Evolutionary conservation across 2,113 vertebrate species (phyloP).

Genomic region (Procavia capensis): DNA sequence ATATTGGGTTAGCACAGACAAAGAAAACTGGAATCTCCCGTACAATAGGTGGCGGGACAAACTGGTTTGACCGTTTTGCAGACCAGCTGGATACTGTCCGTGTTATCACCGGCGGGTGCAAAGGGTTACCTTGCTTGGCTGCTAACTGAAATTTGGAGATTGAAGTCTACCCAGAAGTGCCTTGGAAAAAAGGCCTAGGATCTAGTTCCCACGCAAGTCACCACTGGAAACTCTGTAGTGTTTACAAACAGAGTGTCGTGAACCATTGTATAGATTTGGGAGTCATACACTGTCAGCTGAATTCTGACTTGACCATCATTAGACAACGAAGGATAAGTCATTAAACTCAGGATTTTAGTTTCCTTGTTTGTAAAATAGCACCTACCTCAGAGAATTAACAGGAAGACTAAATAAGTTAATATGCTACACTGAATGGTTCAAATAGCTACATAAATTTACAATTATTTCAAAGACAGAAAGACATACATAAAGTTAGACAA

Average conservation of each 20-base stretch:
- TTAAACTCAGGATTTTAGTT: neutral
- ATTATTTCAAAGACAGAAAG: slow-evolving; percentile 46
- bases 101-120: too few relatives aligned
- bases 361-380: too few relatives aligned
- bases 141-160: too few relatives aligned
- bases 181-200: too few relatives aligned
- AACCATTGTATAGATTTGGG: neutral
- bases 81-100: too few relatives aligned
- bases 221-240: neutral
- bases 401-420: slow-evolving; percentile 24
- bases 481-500: slow-evolving; percentile 46
- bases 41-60: too few relatives aligned
- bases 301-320: neutral
- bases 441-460: slow-evolving; percentile 58
- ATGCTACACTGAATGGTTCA: neutral
- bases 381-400: neutral
- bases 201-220: too few relatives aligned
- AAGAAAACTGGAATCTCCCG: too few relatives aligned
- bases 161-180: too few relatives aligned
- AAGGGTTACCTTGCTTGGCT: too few relatives aligned
- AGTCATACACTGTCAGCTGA: neutral
- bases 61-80: too few relatives aligned
- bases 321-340: neutral
- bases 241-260: neutral
- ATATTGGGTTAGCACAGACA: too few relatives aligned